Evolutionary conservation across 2,113 vertebrate species (phyloP).

Genomic region (Carlito syrichta): DNA sequence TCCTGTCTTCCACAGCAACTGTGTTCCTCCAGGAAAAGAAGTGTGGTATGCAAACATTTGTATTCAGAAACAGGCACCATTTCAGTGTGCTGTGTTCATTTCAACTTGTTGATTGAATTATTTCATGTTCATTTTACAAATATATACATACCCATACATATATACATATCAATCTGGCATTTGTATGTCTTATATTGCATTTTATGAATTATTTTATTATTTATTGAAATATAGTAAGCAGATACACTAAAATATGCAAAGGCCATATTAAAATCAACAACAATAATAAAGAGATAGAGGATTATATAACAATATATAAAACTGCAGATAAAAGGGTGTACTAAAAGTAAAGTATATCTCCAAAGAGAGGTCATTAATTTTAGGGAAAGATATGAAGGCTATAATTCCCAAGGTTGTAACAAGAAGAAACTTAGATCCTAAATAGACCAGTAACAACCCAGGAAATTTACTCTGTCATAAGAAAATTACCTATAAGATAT

Average conservation of each 20-base stretch:
- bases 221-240: not conserved
- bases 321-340: not conserved
- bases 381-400: not conserved
- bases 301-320: not conserved
- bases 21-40: not conserved
- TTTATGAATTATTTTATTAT: not conserved
- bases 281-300: not conserved
- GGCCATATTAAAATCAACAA: not conserved
- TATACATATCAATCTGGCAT: not conserved
- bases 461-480: too few relatives aligned
- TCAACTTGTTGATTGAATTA: not conserved
- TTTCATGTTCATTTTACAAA: not conserved
- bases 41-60: not conserved
- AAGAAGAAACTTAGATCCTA: too few relatives aligned
- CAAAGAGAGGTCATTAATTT: not conserved
- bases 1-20: not conserved
- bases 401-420: too few relatives aligned
- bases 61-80: not conserved
- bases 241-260: not conserved
- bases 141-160: too few relatives aligned
- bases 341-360: not conserved
- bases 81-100: not conserved
- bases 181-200: not conserved
- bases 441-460: too few relatives aligned
- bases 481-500: too few relatives aligned